Percentiles rank a stretch among this genome's conserved stretches.
Conservation (phyloP, 2,888 invertebrate genomes). For the Panzeria rudis region DNA sequence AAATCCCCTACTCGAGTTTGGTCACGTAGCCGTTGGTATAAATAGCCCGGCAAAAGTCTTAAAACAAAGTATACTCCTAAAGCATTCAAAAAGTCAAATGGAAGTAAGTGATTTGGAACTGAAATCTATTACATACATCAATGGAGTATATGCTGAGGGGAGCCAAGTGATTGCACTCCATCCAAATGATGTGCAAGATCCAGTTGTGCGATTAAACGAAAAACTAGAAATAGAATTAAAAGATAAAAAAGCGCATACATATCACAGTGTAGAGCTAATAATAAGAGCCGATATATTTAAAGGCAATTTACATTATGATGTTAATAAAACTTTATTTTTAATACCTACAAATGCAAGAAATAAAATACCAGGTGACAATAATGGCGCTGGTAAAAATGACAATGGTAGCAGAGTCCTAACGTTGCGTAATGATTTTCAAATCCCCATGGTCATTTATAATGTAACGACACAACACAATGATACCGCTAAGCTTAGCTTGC, state of each 20-base stretch:
- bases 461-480: slow-evolving; percentile 85
- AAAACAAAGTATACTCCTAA: slow-evolving; percentile 51
- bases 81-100: slow-evolving; percentile 64
- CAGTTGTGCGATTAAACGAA: slow-evolving; percentile 60
- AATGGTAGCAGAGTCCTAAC: slow-evolving; percentile 83
- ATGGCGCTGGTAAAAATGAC: not conserved
- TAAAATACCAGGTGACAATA: slow-evolving; percentile 8
- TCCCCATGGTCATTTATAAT: slow-evolving; percentile 89
- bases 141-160: slow-evolving; percentile 27
- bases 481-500: slow-evolving; percentile 58
- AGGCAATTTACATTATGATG: slow-evolving; percentile 78
- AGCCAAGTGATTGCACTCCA: slow-evolving; percentile 76
- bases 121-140: slow-evolving; percentile 39
- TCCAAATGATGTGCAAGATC: slow-evolving; percentile 76
- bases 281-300: slow-evolving; percentile 82
- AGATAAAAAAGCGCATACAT: slow-evolving; percentile 67
- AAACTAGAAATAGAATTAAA: slow-evolving; percentile 53
- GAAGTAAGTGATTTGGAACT: slow-evolving; percentile 55
- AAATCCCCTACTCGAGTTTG: slow-evolving; percentile 92
- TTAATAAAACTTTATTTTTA: slow-evolving; percentile 79
- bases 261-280: slow-evolving; percentile 74
- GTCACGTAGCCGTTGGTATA: slow-evolving; percentile 89
- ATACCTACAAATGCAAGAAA: slow-evolving; percentile 73
- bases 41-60: slow-evolving; percentile 68
- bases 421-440: slow-evolving; percentile 89